Evolutionary conservation across 1,140 invertebrate genomes (phyloP).

Genomic region (Olivierus martensii): DNA sequence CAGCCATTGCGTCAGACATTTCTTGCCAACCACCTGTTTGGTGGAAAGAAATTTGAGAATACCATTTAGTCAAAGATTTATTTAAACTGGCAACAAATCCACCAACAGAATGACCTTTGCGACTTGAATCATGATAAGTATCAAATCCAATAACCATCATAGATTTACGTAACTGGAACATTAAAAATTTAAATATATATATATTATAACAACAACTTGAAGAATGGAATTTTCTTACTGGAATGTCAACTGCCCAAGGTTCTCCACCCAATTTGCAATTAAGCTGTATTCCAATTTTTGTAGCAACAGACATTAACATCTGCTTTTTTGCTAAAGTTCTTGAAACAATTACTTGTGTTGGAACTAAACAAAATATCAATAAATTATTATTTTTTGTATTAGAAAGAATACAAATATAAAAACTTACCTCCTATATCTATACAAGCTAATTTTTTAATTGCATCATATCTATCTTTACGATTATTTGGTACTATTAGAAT

Average conservation of each 20-base stretch:
- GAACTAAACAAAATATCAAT: constrained; percentile 17
- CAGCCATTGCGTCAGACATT: constrained; percentile 29
- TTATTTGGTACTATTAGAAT: constrained; percentile 51
- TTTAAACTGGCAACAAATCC: constrained; percentile 36
- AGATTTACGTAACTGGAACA: constrained; percentile 16
- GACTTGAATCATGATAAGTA: constrained; percentile 34
- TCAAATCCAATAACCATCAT: constrained; percentile 39
- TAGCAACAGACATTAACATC: constrained; percentile 53
- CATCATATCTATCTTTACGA: constrained; percentile 54
- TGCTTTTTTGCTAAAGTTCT: constrained; percentile 39
- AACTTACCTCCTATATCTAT: constrained; percentile 48
- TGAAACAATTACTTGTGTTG: constrained; percentile 51
- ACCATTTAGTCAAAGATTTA: constrained; percentile 54
- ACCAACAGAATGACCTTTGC: constrained; percentile 25
- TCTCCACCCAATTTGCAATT: constrained; percentile 44
- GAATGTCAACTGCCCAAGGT: constrained; percentile 39
- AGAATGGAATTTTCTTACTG: constrained; percentile 25
- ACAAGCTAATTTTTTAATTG: constrained; percentile 71
- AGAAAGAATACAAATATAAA: constrained; percentile 20
- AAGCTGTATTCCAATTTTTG: constrained; percentile 53
- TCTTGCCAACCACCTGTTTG: constrained; percentile 27
- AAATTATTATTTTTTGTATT: too few species aligned
- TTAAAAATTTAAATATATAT: too few species aligned
- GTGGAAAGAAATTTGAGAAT: constrained; percentile 34
- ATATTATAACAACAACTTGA: too few species aligned